Conservation (phyloP, 2,113 vertebrate genomes). For the Periophthalmus modestus region DNA sequence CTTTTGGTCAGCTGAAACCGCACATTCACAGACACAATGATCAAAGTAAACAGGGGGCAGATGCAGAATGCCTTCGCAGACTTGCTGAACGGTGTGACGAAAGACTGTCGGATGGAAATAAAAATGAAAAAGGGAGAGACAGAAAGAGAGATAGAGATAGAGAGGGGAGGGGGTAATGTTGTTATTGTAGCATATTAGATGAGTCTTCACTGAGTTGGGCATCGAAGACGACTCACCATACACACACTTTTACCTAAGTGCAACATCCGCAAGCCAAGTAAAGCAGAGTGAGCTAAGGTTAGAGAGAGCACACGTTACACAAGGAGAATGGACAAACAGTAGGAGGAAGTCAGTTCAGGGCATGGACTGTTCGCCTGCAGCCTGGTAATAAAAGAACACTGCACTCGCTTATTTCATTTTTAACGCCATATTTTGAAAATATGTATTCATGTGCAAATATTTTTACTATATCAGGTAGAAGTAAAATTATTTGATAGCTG, state of each 20-base stretch:
- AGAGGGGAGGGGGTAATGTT: slow-evolving; percentile 2
- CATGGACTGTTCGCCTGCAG: neutral
- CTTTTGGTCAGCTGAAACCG: neutral
- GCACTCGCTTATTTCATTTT: neutral
- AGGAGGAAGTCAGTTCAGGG: slow-evolving; percentile 8
- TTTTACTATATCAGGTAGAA: neutral
- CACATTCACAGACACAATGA: neutral
- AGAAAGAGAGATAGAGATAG: slow-evolving; percentile 3
- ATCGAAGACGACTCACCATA: slow-evolving; percentile 9
- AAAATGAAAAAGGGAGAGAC: slow-evolving; percentile 18
- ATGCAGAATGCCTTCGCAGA: slow-evolving; percentile 25
- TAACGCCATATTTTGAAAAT: neutral
- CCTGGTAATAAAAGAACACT: neutral
- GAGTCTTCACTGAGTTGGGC: slow-evolving; percentile 9
- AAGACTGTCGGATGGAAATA: slow-evolving; percentile 22
- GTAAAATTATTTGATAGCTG: no score
- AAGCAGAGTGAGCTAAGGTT: slow-evolving; percentile 36
- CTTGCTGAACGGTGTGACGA: slow-evolving; percentile 26
- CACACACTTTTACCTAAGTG: slow-evolving; percentile 1
- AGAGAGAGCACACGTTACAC: slow-evolving; percentile 15
- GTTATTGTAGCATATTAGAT: slow-evolving; percentile 40
- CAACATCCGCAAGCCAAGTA: slow-evolving; percentile 24
- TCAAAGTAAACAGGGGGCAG: slow-evolving; percentile 28
- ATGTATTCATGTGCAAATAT: neutral
- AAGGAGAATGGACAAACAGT: slow-evolving; percentile 19